Conservation (phyloP, 2,113 vertebrate genomes). For the Anguilla japonica region DNA sequence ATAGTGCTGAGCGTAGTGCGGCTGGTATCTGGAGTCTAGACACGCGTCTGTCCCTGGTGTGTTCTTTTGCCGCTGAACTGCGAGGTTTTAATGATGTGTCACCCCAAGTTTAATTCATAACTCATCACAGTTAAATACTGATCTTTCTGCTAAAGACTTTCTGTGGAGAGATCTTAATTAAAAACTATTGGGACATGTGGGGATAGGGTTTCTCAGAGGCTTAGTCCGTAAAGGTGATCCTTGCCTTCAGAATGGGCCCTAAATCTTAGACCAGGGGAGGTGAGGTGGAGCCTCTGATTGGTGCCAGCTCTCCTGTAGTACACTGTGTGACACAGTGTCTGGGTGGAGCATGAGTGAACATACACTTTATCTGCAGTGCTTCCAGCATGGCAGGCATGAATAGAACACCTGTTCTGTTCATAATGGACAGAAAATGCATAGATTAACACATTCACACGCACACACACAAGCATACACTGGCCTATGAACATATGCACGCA, state of each 20-base stretch:
- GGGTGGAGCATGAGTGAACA: too few relatives aligned
- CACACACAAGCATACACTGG: not conserved
- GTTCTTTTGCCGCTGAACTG: conserved; percentile 58
- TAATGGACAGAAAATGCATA: too few relatives aligned
- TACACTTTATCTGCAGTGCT: too few relatives aligned
- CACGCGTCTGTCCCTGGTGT: conserved; percentile 26
- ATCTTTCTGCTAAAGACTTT: not conserved
- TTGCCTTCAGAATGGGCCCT: too few relatives aligned
- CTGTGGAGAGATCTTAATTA: not conserved
- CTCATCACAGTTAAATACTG: not conserved
- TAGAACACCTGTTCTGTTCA: too few relatives aligned
- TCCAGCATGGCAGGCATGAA: too few relatives aligned
- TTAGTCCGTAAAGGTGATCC: too few relatives aligned
- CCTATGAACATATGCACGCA: conserved; percentile 19
- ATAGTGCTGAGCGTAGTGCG: not conserved
- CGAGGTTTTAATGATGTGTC: conserved; percentile 60
- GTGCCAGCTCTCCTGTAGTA: too few relatives aligned
- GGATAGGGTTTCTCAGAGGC: too few relatives aligned
- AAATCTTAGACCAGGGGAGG: too few relatives aligned
- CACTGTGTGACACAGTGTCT: too few relatives aligned
- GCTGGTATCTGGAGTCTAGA: not conserved
- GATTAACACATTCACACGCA: conserved; percentile 2
- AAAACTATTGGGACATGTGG: not conserved
- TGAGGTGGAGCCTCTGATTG: too few relatives aligned
- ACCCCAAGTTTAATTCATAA: conserved; percentile 26